Conservation (phyloP, 1,140 invertebrate species). For the Cyphomyrmex costatus region DNA sequence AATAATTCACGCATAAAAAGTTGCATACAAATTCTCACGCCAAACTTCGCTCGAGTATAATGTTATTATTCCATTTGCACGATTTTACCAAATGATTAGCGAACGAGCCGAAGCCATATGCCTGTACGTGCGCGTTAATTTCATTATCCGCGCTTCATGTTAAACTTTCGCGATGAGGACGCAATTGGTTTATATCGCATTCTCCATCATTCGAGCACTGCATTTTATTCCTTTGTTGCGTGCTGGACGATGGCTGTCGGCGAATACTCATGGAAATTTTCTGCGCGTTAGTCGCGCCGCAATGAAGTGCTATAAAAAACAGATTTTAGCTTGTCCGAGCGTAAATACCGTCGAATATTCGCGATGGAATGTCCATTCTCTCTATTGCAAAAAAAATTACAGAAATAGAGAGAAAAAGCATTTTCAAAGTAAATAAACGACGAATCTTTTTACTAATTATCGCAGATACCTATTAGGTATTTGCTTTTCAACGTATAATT, state of each 20-base stretch:
- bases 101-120: not conserved
- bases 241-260: constrained; percentile 24
- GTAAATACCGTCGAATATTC: constrained; percentile 56
- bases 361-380: not conserved
- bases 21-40: constrained; percentile 41
- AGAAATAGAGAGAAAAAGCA: not conserved
- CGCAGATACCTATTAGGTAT: not conserved
- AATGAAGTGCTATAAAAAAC: constrained; percentile 55
- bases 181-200: constrained; percentile 55
- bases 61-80: constrained; percentile 55
- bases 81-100: constrained; percentile 45
- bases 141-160: constrained; percentile 57
- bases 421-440: constrained; percentile 38
- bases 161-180: constrained; percentile 64
- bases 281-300: constrained; percentile 21
- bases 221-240: constrained; percentile 51
- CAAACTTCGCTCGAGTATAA: constrained; percentile 28
- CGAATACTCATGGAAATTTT: constrained; percentile 66
- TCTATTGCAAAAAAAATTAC: constrained; percentile 24
- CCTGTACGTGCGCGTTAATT: constrained; percentile 58
- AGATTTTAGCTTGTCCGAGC: constrained; percentile 62
- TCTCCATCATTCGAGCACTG: constrained; percentile 1
- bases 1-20: constrained; percentile 38
- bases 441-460: constrained; percentile 25
- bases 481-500: constrained; percentile 17